These are phyloP conservation scores for Pedetes capensis DNA, from an alignment of 2,113 vertebrate species.

Conservation along the genomic window DNA sequence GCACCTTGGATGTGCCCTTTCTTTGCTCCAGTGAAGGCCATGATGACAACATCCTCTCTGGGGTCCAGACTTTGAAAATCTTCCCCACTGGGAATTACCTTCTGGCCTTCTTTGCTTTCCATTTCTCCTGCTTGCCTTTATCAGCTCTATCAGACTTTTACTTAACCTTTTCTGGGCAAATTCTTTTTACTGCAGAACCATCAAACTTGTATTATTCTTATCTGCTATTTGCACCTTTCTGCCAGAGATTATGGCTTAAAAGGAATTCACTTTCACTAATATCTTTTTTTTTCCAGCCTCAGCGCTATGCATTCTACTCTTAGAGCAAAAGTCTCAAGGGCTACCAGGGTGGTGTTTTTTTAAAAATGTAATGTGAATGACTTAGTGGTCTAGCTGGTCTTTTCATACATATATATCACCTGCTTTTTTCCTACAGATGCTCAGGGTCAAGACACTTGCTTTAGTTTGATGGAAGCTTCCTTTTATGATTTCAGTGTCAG, in stretches of 20 bases:
- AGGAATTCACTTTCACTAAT: not conserved
- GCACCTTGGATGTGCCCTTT: constrained; percentile 21
- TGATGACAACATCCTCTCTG: not conserved
- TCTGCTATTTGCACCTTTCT: not conserved
- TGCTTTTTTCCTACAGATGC: not conserved
- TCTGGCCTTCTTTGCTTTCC: not conserved
- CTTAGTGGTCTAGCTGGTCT: not conserved
- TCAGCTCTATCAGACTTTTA: not conserved
- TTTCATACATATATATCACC: not conserved
- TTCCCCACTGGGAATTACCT: not conserved
- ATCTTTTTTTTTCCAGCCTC: not conserved
- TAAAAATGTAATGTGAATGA: not conserved
- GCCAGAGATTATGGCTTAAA: not conserved
- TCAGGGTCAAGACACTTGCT: not conserved
- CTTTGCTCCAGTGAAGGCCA: not conserved
- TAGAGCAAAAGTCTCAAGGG: not conserved
- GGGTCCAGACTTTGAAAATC: not conserved
- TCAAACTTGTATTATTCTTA: not conserved
- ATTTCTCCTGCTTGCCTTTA: not conserved
- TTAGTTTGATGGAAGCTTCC: not conserved
- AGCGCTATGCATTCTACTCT: not conserved
- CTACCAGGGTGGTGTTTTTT: not conserved
- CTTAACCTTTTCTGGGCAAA: not conserved
- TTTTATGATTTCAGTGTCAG: not conserved
- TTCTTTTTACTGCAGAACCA: not conserved